Percentiles rank a stretch among this genome's conserved stretches.
Evolutionary conservation across 2,113 vertebrate species (phyloP).

Genomic region (Stegostoma tigrinum): DNA sequence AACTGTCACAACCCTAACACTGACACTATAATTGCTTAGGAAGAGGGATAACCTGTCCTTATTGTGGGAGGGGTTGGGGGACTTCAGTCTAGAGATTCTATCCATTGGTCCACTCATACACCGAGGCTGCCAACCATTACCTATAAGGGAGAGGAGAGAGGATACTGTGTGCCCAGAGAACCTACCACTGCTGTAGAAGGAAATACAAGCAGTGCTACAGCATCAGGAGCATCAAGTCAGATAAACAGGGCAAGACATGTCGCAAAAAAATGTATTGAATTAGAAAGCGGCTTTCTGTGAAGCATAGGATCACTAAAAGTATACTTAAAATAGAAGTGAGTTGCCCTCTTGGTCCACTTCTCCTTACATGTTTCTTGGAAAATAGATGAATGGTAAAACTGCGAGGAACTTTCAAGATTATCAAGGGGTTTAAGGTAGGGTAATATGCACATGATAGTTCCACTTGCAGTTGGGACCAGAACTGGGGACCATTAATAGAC

Average conservation of each 20-base stretch:
- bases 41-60: neutral
- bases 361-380: neutral
- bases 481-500: no score
- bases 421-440: no score
- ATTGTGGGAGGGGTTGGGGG: no score
- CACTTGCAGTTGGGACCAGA: no score
- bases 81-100: neutral
- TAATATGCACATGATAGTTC: no score
- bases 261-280: neutral
- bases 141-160: neutral
- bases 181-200: neutral
- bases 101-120: neutral
- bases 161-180: neutral
- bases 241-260: neutral
- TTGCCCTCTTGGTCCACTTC: neutral
- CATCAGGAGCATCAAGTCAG: neutral
- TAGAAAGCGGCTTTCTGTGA: neutral
- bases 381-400: no score
- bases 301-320: neutral
- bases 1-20: neutral
- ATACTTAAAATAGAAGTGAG: neutral
- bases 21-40: neutral
- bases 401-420: no score
- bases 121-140: neutral
- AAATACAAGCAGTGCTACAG: neutral